phyloP scores from a whole-genome alignment of 1,140 invertebrate species.

The Anagrus nilaparvatae region DNA sequence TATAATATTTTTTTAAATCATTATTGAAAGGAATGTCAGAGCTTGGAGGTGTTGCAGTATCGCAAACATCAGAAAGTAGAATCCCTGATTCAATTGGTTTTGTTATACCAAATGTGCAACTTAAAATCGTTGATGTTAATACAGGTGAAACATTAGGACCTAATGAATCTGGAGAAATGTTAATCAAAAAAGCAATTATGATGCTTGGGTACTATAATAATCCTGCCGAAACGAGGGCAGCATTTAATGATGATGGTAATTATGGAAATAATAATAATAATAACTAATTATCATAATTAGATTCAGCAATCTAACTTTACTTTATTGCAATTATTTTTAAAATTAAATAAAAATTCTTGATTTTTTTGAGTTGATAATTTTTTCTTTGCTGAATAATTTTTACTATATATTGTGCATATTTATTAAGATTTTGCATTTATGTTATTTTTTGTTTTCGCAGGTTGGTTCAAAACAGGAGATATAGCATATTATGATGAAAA shows the following conservation, averaged over 20 bases:
- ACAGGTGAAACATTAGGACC: constrained; percentile 18
- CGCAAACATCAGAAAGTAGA: background rate
- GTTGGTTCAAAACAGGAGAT: constrained; percentile 51
- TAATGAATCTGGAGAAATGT: constrained; percentile 33
- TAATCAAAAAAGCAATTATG: constrained; percentile 23
- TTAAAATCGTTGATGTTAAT: constrained; percentile 17
- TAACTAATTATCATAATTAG: too few relatives aligned
- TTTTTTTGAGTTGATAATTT: too few relatives aligned
- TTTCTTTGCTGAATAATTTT: too few relatives aligned
- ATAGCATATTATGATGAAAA: constrained; percentile 43
- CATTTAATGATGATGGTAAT: constrained; percentile 42
- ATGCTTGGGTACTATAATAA: constrained; percentile 40
- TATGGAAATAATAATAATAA: too few relatives aligned
- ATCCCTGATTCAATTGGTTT: constrained; percentile 10
- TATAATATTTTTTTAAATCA: too few relatives aligned
- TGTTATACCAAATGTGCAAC: constrained; percentile 6
- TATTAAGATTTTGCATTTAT: too few relatives aligned
- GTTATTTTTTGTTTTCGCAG: too few relatives aligned
- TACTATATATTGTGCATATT: too few relatives aligned
- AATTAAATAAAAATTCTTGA: too few relatives aligned
- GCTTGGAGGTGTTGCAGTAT: background rate
- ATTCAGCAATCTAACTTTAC: too few relatives aligned
- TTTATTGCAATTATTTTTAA: too few relatives aligned
- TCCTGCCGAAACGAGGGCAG: constrained; percentile 42
- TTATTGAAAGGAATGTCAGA: constrained; percentile 16